phyloP scores from a whole-genome alignment of 2,113 vertebrate genomes.

The Hemibagrus wyckioides region DNA sequence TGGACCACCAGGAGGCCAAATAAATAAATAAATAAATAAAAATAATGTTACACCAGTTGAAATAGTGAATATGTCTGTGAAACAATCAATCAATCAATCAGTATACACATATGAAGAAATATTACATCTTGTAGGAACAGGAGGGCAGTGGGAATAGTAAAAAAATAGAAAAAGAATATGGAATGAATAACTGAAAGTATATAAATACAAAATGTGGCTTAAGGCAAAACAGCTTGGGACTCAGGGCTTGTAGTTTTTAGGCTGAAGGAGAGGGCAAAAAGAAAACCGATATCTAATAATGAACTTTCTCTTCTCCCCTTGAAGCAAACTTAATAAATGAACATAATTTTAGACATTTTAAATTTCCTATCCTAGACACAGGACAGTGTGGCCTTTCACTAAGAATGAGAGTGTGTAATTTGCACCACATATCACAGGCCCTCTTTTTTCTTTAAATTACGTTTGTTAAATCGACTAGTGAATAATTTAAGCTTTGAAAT shows the following conservation, averaged over 20 bases:
- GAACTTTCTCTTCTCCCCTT: background rate
- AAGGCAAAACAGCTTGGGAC: background rate
- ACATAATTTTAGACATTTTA: background rate
- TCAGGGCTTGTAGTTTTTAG: background rate
- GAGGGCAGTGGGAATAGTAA: background rate
- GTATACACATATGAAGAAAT: background rate
- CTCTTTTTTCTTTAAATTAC: slow-evolving; percentile 64
- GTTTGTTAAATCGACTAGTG: slow-evolving; percentile 66
- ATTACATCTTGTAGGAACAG: no score
- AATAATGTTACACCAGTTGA: background rate
- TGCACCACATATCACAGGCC: slow-evolving; percentile 60
- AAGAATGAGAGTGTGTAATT: slow-evolving; percentile 60
- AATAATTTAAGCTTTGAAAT: slow-evolving; percentile 69
- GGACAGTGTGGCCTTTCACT: slow-evolving; percentile 51
- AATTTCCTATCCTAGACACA: slow-evolving; percentile 24
- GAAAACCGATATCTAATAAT: background rate
- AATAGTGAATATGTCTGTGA: background rate
- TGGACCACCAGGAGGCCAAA: no score
- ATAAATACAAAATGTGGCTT: background rate
- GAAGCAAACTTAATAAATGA: slow-evolving; percentile 34
- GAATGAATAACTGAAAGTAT: background rate
- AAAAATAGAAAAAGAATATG: background rate
- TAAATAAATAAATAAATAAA: background rate
- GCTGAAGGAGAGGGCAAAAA: background rate
- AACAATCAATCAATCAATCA: background rate